Evolutionary conservation across 2,113 vertebrate genomes (phyloP), one percentile per base, ranked within the genome.

Genomic region (Halichoeres trimaculatus): DNA sequence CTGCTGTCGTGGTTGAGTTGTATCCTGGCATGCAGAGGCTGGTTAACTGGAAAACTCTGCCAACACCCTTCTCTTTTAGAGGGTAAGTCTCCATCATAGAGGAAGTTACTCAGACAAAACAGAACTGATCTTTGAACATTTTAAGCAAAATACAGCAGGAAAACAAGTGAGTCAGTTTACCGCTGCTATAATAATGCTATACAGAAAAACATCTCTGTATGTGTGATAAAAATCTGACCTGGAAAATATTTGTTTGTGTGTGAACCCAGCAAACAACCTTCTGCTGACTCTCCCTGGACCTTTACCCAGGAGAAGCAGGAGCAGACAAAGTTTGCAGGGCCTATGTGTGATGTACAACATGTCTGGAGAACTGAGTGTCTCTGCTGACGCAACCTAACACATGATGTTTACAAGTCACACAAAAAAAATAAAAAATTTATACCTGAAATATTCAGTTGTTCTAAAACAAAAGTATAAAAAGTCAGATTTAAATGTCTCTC

Each of bases 21-120:
- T 66, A 87, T 85, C 79, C 85, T 80, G 90, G 88, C 90, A 91
- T 89, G 88, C 78, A 56, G 52, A 81, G 10, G 45, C 76, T 75
- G 64, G 84, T 83, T 68, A 59, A 78, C 45, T 83, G 90, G 88
- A 89, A 90, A 88, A 81, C 81, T n/a, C n/a, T n/a, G n/a, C 81
- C 83, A 76, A 76, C 23, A 53, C 61, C 36, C 56, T 35, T 51
- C 8, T 56, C 13, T 16, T 26, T 45, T 51, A 78, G 41, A n/a
- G 30, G 30, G 30, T 30, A 6, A 30, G 19, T 61, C 45, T 56
- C 13, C 50, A 68, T 22, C 13, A 65, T 20, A 61, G 41, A 66
- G 72, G 54, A 19, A 36, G n/a, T 45, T 38, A 48, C 52, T 52
- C n/a, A 20, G 16, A 65, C 36, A 54, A n/a, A 12, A 50, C 47